These are phyloP conservation scores for Dermatophagoides farinae DNA, from an alignment of 1,140 invertebrate species.

Conservation along the genomic window DNA sequence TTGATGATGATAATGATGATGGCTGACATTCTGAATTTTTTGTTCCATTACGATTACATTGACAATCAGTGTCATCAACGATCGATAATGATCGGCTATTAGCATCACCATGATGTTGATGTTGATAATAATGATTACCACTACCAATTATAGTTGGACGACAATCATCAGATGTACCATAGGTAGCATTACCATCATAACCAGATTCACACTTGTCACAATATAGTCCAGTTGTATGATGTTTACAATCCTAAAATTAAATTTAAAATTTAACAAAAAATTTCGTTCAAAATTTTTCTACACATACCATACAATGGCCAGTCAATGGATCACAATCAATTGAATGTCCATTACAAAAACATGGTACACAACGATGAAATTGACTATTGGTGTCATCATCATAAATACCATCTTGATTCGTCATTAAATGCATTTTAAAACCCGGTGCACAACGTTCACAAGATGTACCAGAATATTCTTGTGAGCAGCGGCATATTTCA, in stretches of 20 bases:
- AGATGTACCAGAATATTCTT: constrained; percentile 52
- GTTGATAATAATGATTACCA: not conserved
- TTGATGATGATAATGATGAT: constrained; percentile 36
- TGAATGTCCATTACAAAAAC: constrained; percentile 67
- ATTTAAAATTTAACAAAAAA: not conserved
- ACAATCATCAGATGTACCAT: constrained; percentile 66
- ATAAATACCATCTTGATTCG: not conserved
- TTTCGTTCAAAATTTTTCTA: not conserved
- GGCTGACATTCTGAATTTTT: constrained; percentile 33
- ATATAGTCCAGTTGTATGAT: constrained; percentile 77
- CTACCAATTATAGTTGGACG: constrained; percentile 24
- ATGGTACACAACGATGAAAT: constrained; percentile 53
- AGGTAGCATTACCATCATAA: constrained; percentile 74
- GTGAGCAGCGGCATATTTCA: constrained; percentile 77
- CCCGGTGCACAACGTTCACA: not conserved
- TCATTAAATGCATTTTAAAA: not conserved
- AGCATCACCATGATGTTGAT: not conserved
- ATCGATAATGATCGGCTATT: not conserved
- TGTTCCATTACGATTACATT: not conserved
- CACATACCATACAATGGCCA: constrained; percentile 49
- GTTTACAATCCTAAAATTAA: constrained; percentile 42
- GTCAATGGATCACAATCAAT: constrained; percentile 73
- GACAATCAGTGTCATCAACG: not conserved
- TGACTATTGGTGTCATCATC: constrained; percentile 51
- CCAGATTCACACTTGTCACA: constrained; percentile 76